phyloP scores from a whole-genome alignment of 2,888 invertebrate species.

The Bembecia ichneumoniformis region DNA sequence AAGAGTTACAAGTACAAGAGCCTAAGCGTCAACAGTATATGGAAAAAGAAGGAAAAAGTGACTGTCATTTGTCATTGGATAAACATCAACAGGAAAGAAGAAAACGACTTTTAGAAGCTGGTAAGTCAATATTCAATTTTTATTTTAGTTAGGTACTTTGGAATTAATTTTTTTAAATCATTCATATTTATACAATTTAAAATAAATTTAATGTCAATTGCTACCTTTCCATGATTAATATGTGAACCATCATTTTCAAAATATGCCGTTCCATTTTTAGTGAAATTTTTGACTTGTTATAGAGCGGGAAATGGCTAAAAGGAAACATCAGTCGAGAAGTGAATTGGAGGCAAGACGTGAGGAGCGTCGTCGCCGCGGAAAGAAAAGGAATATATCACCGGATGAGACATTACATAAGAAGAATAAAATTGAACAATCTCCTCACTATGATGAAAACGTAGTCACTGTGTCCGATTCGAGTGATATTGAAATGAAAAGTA shows the following conservation, averaged over 20 bases:
- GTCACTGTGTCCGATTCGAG: conserved; percentile 66
- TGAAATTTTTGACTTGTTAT: no score
- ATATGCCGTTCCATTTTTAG: no score
- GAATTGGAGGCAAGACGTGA: conserved; percentile 82
- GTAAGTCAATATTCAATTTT: conserved; percentile 33
- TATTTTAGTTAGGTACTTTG: background rate
- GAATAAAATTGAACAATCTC: conserved; percentile 44
- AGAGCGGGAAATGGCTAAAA: conserved; percentile 83
- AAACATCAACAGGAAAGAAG: conserved; percentile 74
- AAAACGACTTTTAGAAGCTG: conserved; percentile 79
- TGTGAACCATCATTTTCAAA: no score
- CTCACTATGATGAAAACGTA: conserved; percentile 50
- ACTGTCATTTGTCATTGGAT: conserved; percentile 49
- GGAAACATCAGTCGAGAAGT: conserved; percentile 81
- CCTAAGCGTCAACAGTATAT: conserved; percentile 51
- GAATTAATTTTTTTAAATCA: background rate
- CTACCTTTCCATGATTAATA: no score
- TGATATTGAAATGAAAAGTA: conserved; percentile 63
- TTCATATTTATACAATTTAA: background rate
- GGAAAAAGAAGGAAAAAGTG: conserved; percentile 55
- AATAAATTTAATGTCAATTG: no score
- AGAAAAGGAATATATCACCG: conserved; percentile 51
- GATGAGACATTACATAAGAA: conserved; percentile 45
- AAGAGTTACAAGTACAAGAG: conserved; percentile 72
- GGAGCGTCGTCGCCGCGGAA: conserved; percentile 68